Evolutionary conservation across 2,888 invertebrate genomes (phyloP), one percentile per base, ranked within the genome.

Genomic region (Dasysyrphus tricinctus): DNA sequence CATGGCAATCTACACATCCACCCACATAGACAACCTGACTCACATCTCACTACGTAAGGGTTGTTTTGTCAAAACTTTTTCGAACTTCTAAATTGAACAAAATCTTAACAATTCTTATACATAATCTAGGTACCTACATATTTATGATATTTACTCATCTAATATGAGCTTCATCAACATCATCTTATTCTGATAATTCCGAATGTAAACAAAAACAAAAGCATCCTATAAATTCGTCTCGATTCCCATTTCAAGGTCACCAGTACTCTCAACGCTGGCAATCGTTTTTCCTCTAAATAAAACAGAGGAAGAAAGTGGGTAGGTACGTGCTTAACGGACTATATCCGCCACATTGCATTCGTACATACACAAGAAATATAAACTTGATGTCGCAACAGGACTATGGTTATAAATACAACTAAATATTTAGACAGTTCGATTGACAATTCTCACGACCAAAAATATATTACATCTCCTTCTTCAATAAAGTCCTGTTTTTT

Each of bases 271-370:
- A 76, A 34, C 61, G 44, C 67, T 42, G 24, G 24, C 54, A 67
- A 82, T 74, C 67, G 49, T 16, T 44, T 44, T 9, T 37, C 29
- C 32, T 11, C 0, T 32, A n/a, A 59, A 44, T 63, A n/a, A 63
- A 44, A 44, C 32, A 9, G 44, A 11, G 1, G 32, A 47, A 37
- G 54, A 11, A 69, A 61, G 59, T n/a, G n/a, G n/a, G n/a, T n/a
- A n/a, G n/a, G n/a, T 67, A 63, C 69, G 69, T 76, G 70, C 63
- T 65, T 63, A 72, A 37, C 59, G 69, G 63, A 75, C 75, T 75
- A 79, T 56, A 49, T 70, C 63, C 49, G 56, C 42, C 63, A 70
- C 79, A 83, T 83, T 83, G 79, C 83, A 75, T 74, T 29, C 4
- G 14, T 42, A 42, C 61, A 61, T 42, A 42, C 61, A 61, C 61